These are phyloP conservation scores for Helicolenus hilgendorfi DNA, from an alignment of 2,797 vertebrate genomes.

Conservation along the genomic window DNA sequence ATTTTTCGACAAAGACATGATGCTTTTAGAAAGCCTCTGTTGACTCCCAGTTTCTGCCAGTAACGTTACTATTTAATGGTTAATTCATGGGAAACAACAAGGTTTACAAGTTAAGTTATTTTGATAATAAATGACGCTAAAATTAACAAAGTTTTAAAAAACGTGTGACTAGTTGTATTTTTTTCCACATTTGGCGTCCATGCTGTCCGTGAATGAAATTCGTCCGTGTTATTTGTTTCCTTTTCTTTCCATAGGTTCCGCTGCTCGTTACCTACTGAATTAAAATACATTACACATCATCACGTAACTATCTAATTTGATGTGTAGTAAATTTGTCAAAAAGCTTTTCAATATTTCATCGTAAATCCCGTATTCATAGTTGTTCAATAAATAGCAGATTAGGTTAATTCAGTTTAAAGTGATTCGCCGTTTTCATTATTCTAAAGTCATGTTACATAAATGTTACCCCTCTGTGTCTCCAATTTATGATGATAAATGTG, in stretches of 20 bases:
- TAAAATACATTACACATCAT: fast-evolving
- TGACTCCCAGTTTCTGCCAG: fast-evolving
- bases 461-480: too few relatives aligned
- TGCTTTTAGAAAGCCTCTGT: not conserved
- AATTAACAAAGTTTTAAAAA: not conserved
- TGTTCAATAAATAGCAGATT: too few relatives aligned
- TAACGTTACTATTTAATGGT: fast-evolving
- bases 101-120: fast-evolving
- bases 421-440: too few relatives aligned
- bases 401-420: too few relatives aligned
- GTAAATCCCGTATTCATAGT: too few relatives aligned
- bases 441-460: too few relatives aligned
- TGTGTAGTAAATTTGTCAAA: fast-evolving
- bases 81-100: fast-evolving
- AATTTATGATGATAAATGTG: too few relatives aligned
- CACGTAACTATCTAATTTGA: fast-evolving
- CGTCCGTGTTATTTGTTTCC: conserved; percentile 14
- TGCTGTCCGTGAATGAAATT: conserved; percentile 45
- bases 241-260: not conserved
- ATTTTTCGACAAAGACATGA: conserved; percentile 43
- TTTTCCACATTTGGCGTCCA: conserved; percentile 7
- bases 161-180: fast-evolving
- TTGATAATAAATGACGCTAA: fast-evolving
- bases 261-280: not conserved
- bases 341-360: fast-evolving